Conservation (phyloP, 2,888 invertebrate species). For the Abscondita cerata region DNA sequence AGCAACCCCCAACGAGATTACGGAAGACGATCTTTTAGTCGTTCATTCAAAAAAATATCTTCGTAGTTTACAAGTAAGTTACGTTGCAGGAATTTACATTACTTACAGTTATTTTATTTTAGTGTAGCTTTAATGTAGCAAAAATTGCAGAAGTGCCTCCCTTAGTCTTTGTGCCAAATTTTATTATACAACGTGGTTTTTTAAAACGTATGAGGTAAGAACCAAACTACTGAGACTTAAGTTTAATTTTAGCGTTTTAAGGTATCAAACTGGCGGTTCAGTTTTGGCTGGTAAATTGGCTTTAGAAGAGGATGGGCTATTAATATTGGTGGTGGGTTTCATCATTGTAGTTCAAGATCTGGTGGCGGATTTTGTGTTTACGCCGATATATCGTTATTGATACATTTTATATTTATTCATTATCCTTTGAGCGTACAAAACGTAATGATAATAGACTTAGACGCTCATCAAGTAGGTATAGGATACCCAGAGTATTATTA, state of each 20-base stretch:
- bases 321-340: slow-evolving; percentile 91
- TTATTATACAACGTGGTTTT: slow-evolving; percentile 76
- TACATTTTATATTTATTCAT: slow-evolving; percentile 69
- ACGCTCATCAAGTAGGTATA: slow-evolving; percentile 81
- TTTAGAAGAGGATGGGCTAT: slow-evolving; percentile 86
- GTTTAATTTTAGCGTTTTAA: slow-evolving; percentile 46
- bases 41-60: slow-evolving; percentile 81
- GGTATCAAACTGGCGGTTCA: slow-evolving; percentile 82
- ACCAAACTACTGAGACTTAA: background rate
- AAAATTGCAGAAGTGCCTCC: slow-evolving; percentile 80
- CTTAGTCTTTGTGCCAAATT: slow-evolving; percentile 78
- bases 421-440: slow-evolving; percentile 65
- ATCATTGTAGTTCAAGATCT: slow-evolving; percentile 78
- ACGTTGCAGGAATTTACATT: background rate
- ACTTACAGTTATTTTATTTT: slow-evolving; percentile 44
- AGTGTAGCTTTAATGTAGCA: slow-evolving; percentile 85
- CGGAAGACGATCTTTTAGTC: slow-evolving; percentile 72
- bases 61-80: slow-evolving; percentile 72
- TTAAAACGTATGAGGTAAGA: slow-evolving; percentile 77
- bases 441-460: slow-evolving; percentile 88
- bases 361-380: slow-evolving; percentile 92
- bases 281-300: slow-evolving; percentile 84
- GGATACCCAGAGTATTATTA: too few relatives aligned
- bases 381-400: slow-evolving; percentile 84
- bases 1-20: slow-evolving; percentile 75